Evolutionary conservation across 2,888 invertebrate genomes (phyloP), one percentile per base, ranked within the genome.

Genomic region (Patella caerulea): DNA sequence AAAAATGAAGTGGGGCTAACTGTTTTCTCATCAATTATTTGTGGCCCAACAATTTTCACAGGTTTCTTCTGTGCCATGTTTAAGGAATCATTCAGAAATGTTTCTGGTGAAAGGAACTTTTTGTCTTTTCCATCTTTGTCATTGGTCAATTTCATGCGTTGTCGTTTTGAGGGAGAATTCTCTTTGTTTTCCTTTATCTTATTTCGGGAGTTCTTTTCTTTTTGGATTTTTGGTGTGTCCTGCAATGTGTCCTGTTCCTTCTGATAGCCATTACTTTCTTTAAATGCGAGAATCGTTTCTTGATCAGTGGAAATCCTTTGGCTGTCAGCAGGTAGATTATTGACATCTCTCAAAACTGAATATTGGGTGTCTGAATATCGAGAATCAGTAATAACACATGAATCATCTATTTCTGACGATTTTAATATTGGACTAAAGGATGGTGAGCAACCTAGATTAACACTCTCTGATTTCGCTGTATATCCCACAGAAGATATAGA

Each of bases 1-100:
- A 87, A 55, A 75, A 87, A 87, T n/a, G 86, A 81, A 45, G 86
- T 86, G 3, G 86, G 86, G 74, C 85, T 87, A 19, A 87, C 81
- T 45, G 65, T 65, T 19, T 65, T 11, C 19, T 65, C 24, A 24
- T 17, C 65, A 65, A 24, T 19, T 19, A 65, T 65, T 24, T 24
- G 24, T 19, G 65, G 19, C 12, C 19, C 19, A 19, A 65, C 65
- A 19, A 24, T 19, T 24, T 65, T 65, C 11, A 65, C 24, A 65
- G 19, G 65, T 3, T 24, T 24, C 11, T 65, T 65, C 19, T 24
- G 19, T 24, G 19, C 14, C 29, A 53, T 56, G 53, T 14, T 65
- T 19, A 78, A 45, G 7, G 82, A 81, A 29, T 82, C 78, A 53
- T 83, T 81, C 17, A 82, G 76, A 65, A 82, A 80, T 24, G 80